phyloP scores from a whole-genome alignment of 2,888 invertebrate species.

The Drosophila paucipuncta region DNA sequence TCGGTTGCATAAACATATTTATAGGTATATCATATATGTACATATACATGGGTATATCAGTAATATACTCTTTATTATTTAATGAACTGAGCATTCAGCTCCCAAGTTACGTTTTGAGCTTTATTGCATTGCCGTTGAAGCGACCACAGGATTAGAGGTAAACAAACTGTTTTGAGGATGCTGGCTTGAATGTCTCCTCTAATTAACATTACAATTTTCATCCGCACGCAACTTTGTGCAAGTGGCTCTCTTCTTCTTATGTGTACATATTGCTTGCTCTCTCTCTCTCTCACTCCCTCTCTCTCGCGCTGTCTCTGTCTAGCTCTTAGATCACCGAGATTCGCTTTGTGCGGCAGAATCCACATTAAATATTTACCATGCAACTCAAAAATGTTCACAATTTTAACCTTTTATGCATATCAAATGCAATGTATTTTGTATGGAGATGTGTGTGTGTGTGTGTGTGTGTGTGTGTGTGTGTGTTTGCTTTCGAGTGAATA shows the following conservation, averaged over 20 bases:
- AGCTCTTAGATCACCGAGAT: not conserved
- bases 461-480: conserved; percentile 4
- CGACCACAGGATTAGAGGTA: conserved; percentile 23
- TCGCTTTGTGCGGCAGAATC: conserved; percentile 30
- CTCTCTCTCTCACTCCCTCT: not conserved
- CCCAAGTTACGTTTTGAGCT: conserved; percentile 45
- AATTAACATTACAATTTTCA: conserved; percentile 36
- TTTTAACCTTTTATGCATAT: conserved; percentile 40
- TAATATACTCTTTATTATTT: not conserved
- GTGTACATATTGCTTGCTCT: not conserved
- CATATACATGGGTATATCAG: not conserved
- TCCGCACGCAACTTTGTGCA: conserved; percentile 2
- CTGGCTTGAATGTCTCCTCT: conserved; percentile 16
- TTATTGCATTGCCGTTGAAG: conserved; percentile 53
- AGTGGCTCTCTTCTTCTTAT: not conserved
- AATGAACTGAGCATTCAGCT: not conserved
- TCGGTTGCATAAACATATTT: not conserved
- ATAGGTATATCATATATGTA: not conserved
- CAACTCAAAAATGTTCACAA: conserved; percentile 35
- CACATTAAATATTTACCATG: conserved; percentile 68
- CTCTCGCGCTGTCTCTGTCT: not conserved
- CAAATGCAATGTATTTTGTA: conserved; percentile 14
- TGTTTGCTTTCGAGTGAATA: not conserved
- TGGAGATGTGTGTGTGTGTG: conserved; percentile 1
- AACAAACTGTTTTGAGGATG: not conserved